These are phyloP conservation scores for Cydia splendana DNA, from an alignment of 1,140 invertebrate species.

Conservation along the genomic window DNA sequence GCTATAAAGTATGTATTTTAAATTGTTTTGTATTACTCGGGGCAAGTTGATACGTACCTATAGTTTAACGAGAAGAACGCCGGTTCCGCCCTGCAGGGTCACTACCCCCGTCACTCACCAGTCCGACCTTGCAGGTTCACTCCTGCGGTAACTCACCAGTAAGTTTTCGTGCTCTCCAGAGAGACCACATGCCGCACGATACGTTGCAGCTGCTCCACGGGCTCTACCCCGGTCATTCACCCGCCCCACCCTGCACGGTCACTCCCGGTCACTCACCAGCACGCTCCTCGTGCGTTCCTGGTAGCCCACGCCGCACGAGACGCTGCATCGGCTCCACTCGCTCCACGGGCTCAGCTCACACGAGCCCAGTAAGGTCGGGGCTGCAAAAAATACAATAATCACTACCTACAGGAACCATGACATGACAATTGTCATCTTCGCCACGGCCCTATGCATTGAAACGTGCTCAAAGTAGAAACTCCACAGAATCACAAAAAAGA, in stretches of 20 bases:
- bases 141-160: constrained; percentile 46
- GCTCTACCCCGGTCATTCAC: constrained; percentile 45
- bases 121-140: background rate
- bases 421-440: no score
- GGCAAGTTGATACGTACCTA: no score
- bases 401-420: no score
- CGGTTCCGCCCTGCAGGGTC: no score
- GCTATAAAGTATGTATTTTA: no score
- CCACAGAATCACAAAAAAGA: no score
- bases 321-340: constrained; percentile 84
- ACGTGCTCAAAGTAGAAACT: no score
- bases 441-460: no score
- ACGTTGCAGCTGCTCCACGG: constrained; percentile 85
- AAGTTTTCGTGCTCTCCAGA: constrained; percentile 80
- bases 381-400: background rate
- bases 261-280: constrained; percentile 45
- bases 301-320: constrained; percentile 81
- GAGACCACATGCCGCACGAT: constrained; percentile 80
- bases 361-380: constrained; percentile 41
- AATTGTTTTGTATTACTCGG: no score
- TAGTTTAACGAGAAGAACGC: no score
- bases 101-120: no score
- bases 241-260: no score
- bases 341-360: constrained; percentile 83
- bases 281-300: constrained; percentile 80